A percentile compares a stretch with the other conserved stretches of the same genome.
Evolutionary conservation across 23 tunicate species (phyloP).

Genomic region (Trididemnum miniatum): DNA sequence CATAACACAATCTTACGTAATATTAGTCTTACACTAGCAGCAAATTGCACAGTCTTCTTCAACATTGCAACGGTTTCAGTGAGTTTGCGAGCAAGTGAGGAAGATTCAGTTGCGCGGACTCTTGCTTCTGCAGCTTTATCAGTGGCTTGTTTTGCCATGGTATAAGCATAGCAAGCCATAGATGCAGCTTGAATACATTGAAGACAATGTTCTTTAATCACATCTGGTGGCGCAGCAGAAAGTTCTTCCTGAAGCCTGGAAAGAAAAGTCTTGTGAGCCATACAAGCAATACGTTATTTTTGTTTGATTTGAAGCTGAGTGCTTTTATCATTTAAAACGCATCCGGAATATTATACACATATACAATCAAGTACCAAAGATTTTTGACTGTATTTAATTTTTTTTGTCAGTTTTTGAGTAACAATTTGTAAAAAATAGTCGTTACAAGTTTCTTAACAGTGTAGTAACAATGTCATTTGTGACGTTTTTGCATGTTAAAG

Average conservation of each 20-base stretch:
- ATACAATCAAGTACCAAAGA: too few relatives aligned
- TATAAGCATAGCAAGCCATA: slow-evolving; percentile 36
- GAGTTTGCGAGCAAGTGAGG: slow-evolving; percentile 11
- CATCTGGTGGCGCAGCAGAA: neutral
- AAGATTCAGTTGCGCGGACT: neutral
- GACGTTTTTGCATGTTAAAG: too few relatives aligned
- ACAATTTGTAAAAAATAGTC: too few relatives aligned
- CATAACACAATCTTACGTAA: too few relatives aligned
- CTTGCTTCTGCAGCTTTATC: slow-evolving; percentile 1
- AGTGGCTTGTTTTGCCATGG: slow-evolving; percentile 24
- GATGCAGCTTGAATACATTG: slow-evolving; percentile 27
- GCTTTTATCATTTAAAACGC: too few relatives aligned
- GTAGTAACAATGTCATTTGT: too few relatives aligned
- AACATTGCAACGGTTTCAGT: neutral
- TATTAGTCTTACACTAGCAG: slow-evolving; percentile 26
- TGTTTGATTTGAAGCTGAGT: too few relatives aligned
- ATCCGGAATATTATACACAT: too few relatives aligned
- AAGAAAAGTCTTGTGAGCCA: neutral
- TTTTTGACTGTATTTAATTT: too few relatives aligned
- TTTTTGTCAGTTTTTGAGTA: too few relatives aligned
- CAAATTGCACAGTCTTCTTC: slow-evolving; percentile 2
- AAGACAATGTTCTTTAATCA: neutral
- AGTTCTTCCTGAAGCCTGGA: neutral
- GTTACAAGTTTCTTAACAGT: too few relatives aligned
- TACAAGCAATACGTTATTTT: too few relatives aligned